Base-by-base conservation (phyloP, 2,888 invertebrate species). In the Pyrrhia umbra region DNA sequence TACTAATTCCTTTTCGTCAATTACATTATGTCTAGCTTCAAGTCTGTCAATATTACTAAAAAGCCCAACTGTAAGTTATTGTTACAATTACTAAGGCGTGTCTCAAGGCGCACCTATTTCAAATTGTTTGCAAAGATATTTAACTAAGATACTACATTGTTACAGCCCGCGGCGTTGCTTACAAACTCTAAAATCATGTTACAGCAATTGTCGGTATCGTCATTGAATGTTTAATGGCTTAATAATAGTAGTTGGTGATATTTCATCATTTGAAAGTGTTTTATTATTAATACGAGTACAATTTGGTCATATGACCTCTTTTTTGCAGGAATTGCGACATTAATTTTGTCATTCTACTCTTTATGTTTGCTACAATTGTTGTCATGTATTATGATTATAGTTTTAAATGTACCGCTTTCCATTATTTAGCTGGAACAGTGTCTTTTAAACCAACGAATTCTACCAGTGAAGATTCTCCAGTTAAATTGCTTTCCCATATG, bases 111-210 rank as follows among this genome's bases (percentile, higher is more conserved):
- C 75, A 68, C 69, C 71, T 68, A 74, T 47, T 56, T 46, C 42
- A 58, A 72, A 62, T 68, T 52, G 55, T 72, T 68, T 55, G 16
- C 42, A 75, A 40, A 63, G 54, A 72, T 63, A 62, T 18, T 68
- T 50, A 46, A 27, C 20, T 18, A 15, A 45, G 61, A 57, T 56
- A 67, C 16, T 60, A 20, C 51, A 46, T 46, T 50, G n/a, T 18
- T 43, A 25, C 51, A 25, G 67, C 74, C 67, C 8, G 42, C 60
- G 56, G 80, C 74, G n/a, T 58, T 65, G 67, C 66, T 70, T 57
- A 51, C 45, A 37, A 23, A 54, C 50, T 46, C 45, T n/a, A 46
- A 55, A 76, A 60, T 60, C 58, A 69, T 67, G 70, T 65, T 73
- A 18, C 9, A 15, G 34, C 42, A 42, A 65, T 62, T 63, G 62